Evolutionary conservation across 2,888 invertebrate species (phyloP), one percentile per base, ranked within the genome.

Genomic region (Argynnis bischoffii): DNA sequence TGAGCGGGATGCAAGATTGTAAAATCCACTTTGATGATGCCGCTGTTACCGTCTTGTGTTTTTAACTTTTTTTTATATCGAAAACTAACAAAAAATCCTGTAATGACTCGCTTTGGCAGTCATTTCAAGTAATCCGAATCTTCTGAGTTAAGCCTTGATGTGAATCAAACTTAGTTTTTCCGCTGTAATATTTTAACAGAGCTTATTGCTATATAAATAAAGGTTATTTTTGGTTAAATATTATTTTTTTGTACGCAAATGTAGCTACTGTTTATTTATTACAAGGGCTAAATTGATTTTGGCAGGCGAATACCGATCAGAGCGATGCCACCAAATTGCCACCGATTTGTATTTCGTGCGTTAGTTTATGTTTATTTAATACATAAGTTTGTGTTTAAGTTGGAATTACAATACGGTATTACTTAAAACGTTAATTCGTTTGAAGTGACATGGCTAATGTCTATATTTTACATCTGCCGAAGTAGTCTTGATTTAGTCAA

Each of bases 211-310:
- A 16, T 31, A 1, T 0, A 0, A 4, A 4, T 70, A 79, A 71
- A 76, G 73, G 13, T 72, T 59, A 65, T 14, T 74, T 74, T 81
- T 13, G 55, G 6, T 3, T 51, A 35, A 18, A 31, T 35, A 31
- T 6, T 2, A 11, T 41, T 64, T 56, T n/a, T 54, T 57, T 35
- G 66, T 8, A 1, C 13, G 67, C 18, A 6, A 3, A 35, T 65
- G 74, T 59, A 1, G 66, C 75, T 72, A 74, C 67, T 65, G 70
- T 74, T 85, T 85, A 88, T 88, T 89, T 85, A 88, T 88, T 88
- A 84, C 81, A 82, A 83, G 79, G 81, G 80, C 79, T 81, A 88
- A 90, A 90, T 90, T 90, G 89, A 89, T 89, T 89, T 90, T 86
- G 88, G 86, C 88, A 85, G 84, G 74, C 79, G 79, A 78, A 80